These are phyloP conservation scores for Acanthis flammea DNA, from an alignment of 2,797 vertebrate genomes.

Conservation along the genomic window DNA sequence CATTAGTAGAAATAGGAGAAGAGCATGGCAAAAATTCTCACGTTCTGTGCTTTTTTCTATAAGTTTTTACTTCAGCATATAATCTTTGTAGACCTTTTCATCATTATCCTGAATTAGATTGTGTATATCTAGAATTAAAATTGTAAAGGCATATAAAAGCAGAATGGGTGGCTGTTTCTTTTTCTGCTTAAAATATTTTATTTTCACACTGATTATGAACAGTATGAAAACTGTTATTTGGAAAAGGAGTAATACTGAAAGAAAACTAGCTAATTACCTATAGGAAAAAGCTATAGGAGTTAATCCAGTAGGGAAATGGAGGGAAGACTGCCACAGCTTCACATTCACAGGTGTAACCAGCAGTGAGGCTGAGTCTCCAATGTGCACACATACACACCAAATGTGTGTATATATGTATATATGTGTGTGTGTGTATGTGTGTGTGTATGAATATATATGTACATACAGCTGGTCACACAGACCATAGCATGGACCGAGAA, in stretches of 20 bases:
- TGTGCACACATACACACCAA: not conserved
- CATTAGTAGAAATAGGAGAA: not conserved
- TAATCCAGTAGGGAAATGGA: not conserved
- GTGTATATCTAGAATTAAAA: not conserved
- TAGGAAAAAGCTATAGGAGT: not conserved
- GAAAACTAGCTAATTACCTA: not conserved
- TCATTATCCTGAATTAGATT: not conserved
- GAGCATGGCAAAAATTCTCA: not conserved
- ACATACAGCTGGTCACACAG: not conserved
- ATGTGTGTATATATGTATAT: not conserved
- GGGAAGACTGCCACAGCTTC: not conserved
- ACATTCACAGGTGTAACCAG: not conserved
- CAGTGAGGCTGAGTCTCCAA: not conserved
- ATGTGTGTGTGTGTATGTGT: fast-evolving
- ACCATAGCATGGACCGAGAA: not conserved
- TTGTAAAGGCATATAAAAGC: not conserved
- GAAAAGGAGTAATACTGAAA: not conserved
- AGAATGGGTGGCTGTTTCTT: not conserved
- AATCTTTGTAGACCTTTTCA: not conserved
- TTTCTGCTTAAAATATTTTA: not conserved
- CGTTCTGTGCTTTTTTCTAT: not conserved
- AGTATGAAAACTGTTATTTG: not conserved
- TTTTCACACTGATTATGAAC: not conserved
- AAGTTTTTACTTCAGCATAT: not conserved
- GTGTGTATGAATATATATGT: fast-evolving